Base-by-base conservation (phyloP, 2,113 vertebrate species). In the Gallinago jamesoni region DNA sequence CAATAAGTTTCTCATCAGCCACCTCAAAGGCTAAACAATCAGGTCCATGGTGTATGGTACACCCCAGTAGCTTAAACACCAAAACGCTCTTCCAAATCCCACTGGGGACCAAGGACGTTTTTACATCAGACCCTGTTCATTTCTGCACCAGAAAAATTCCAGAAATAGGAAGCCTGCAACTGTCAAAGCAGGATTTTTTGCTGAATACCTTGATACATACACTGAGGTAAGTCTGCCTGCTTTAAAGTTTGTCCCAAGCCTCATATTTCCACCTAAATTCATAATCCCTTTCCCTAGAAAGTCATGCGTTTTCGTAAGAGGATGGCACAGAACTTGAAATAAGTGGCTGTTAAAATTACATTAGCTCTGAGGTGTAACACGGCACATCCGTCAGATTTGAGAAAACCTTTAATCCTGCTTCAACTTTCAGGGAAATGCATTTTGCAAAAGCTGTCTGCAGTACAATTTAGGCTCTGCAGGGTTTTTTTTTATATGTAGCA, bases 11-110 rank as follows among this genome's bases (percentile, higher is more conserved):
- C 47, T 37, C 50, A 21, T 17, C 39, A 47, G 9, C 56, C 55
- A 30, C 63, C 39, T 47, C 33, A 69, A 73, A 57, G 35, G 25
- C 63, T n/a, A 9, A 89, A 28, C 20, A 19, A 2, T 30, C 24
- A 35, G 22, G 27, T 13, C 64, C 20, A 10, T 0, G 3, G 43
- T 56, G 18, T 2, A 2, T 3, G 33, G 47, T 9, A 15, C 43
- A 27, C 33, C 10, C 6, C 9, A 47, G 24, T 2, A 53, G 11
- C 30, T 91, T 41, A 27, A 74, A 63, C 31, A 41, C 31, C 20
- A 5, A 13, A 60, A 9, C 1, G 6, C 60, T 35, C 24, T 55
- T 84, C 62, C 80, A 82, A 79, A 76, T 30, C 41, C 80, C 53
- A 56, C 35, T 48, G 27, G 59, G 73, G 37, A 45, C 59, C 80